A percentile compares a stretch with the other conserved stretches of the same genome.
Conservation (phyloP, 2,888 invertebrate species). For the Eulithis testata region DNA sequence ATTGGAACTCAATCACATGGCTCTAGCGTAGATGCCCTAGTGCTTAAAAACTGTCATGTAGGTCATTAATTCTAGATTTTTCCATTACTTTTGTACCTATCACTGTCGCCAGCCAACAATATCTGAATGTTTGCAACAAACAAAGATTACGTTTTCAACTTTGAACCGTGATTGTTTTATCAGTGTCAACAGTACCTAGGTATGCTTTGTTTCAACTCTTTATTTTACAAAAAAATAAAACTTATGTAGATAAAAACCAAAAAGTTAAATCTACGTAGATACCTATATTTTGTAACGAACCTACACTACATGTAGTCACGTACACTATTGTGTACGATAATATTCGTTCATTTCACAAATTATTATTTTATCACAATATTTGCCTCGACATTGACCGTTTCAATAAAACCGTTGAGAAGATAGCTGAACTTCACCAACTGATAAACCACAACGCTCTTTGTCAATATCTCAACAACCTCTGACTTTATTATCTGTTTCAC, state of each 20-base stretch:
- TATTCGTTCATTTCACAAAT: background rate
- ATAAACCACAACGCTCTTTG: conserved; percentile 26
- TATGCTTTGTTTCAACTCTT: conserved; percentile 28
- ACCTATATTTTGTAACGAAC: too few species aligned
- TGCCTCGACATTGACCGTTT: conserved; percentile 31
- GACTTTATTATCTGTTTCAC: conserved; percentile 27
- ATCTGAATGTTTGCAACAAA: conserved; percentile 40
- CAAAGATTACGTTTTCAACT: conserved; percentile 46
- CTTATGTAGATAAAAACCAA: too few species aligned
- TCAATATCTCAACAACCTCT: conserved; percentile 27
- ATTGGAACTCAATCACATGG: too few species aligned
- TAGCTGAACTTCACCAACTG: background rate
- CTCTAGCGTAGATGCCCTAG: too few species aligned
- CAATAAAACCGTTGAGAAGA: conserved; percentile 21
- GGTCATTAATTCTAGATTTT: conserved; percentile 10
- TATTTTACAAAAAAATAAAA: background rate
- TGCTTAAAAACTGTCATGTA: too few species aligned
- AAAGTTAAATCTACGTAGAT: too few species aligned
- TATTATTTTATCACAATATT: conserved; percentile 11
- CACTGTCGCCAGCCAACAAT: conserved; percentile 22
- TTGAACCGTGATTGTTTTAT: conserved; percentile 55
- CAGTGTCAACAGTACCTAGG: conserved; percentile 44
- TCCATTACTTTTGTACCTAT: conserved; percentile 22
- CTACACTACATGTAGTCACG: too few species aligned
- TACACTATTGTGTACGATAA: too few species aligned